Evolutionary conservation across 1,140 invertebrate species (phyloP), one percentile per base, ranked within the genome.

Genomic region (Wasmannia auropunctata): DNA sequence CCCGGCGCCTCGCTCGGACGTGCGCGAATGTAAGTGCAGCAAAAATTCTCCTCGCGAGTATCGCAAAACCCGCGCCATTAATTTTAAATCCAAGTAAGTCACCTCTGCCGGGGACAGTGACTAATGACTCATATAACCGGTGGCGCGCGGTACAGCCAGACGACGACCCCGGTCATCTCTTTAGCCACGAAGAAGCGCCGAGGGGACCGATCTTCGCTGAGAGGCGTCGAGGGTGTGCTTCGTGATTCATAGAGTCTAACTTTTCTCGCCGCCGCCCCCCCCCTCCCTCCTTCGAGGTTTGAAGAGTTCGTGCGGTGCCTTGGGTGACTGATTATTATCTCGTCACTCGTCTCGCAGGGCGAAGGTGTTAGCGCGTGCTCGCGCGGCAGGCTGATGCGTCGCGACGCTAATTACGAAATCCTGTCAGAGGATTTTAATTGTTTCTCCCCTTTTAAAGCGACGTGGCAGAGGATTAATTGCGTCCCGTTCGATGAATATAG

Each of bases 11-110:
- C 56, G 60, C 67, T 72, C 49, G 88, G 54, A 76, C 69, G 75
- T 46, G 43, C 70, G 62, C 63, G 79, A 76, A 88, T 86, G 90
- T 91, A 90, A 91, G 89, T 88, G 89, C 89, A 58, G 89, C 90
- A 91, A 91, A 91, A 91, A 91, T 91, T 74, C n/a, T 74, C 69
- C 25, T 58, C 81, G 80, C 87, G 87, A 90, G 90, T 91, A 91
- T 91, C 90, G 90, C 87, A 91, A 91, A 91, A 91, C 87, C 90
- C 22, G 40, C 72, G 81, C 89, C 90, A 91, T 91, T 91, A 91
- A 91, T 91, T 91, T 91, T 87, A 91, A 91, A 91, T 91, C 90
- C 90, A 88, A 91, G 90, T 91, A 87, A 91, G 90, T 89, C 87
- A 91, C 90, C 80, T 79, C 90, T 91, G 90, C 83, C 62, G 72